Percentiles rank a stretch among this genome's conserved stretches.
These are phyloP conservation scores for Nematostella vectensis DNA, from an alignment of 92 coral and sea anemone species.

Conservation along the genomic window DNA sequence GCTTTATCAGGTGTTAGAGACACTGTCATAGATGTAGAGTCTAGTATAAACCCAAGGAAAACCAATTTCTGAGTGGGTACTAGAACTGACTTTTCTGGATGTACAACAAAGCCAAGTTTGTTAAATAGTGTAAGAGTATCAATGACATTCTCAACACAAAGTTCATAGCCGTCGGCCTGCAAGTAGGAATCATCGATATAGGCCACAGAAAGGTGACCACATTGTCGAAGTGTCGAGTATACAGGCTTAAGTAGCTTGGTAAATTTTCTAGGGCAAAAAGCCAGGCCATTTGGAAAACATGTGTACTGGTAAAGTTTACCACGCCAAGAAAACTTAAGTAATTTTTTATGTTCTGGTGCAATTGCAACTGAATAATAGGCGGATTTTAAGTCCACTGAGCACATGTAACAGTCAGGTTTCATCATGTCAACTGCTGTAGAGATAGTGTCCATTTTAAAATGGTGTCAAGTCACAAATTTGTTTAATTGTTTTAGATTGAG, in stretches of 20 bases:
- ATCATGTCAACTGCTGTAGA: constrained; percentile 26
- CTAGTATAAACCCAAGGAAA: not conserved
- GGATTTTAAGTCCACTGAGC: constrained; percentile 31
- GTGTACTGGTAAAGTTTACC: constrained; percentile 4
- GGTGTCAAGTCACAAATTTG: constrained; percentile 7
- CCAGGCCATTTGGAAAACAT: constrained; percentile 17
- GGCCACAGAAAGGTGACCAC: constrained; percentile 12
- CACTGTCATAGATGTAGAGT: not conserved
- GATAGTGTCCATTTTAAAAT: constrained; percentile 40
- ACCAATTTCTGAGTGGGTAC: not conserved
- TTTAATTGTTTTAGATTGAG: constrained; percentile 21
- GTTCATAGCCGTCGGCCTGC: not conserved
- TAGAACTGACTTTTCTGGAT: not conserved
- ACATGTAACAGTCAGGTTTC: constrained; percentile 33
- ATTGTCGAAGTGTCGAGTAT: constrained; percentile 4
- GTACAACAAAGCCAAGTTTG: not conserved
- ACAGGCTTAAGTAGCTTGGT: constrained; percentile 15
- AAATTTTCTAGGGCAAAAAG: constrained; percentile 22
- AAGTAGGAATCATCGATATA: not conserved
- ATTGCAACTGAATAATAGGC: constrained; percentile 28
- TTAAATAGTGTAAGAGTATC: not conserved
- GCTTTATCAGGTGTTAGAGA: not conserved
- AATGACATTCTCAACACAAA: not conserved
- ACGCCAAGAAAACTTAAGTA: constrained; percentile 14
- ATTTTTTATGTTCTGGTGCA: constrained; percentile 12